A percentile compares a stretch with the other conserved stretches of the same genome.
phyloP scores from a whole-genome alignment of 1,140 invertebrate genomes.

The Zaprionus taronus region DNA sequence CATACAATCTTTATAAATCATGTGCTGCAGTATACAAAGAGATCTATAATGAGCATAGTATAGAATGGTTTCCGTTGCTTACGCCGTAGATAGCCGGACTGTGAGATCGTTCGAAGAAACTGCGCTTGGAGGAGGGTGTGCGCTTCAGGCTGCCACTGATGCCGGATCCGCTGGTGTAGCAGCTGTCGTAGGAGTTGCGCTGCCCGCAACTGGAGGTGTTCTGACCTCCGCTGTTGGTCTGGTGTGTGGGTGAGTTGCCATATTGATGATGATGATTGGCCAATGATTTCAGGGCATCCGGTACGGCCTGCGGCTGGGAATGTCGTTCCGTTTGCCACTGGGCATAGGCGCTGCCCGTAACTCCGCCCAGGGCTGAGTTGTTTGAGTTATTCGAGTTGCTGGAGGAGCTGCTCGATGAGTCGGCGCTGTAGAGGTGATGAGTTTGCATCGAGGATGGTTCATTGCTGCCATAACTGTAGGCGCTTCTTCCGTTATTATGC shows the following conservation, averaged over 20 bases:
- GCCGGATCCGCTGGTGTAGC: constrained; percentile 44
- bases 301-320: constrained; percentile 79
- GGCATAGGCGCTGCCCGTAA: constrained; percentile 71
- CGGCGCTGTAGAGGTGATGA: constrained; percentile 65
- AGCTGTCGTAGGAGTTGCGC: constrained; percentile 67
- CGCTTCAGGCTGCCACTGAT: constrained; percentile 73
- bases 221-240: constrained; percentile 4
- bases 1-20: not conserved
- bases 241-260: constrained; percentile 71
- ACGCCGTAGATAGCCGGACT: constrained; percentile 80
- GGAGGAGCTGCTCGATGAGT: constrained; percentile 77
- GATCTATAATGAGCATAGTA: not conserved
- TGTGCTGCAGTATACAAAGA: constrained; percentile 20
- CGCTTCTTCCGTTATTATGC: constrained; percentile 36
- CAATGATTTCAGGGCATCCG: constrained; percentile 74
- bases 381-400: constrained; percentile 71
- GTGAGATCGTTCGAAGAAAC: constrained; percentile 77
- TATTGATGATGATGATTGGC: constrained; percentile 71
- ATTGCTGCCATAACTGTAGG: constrained; percentile 54
- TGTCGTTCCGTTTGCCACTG: constrained; percentile 71
- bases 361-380: constrained; percentile 52
- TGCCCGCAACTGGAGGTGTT: constrained; percentile 18
- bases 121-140: constrained; percentile 78
- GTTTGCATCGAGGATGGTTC: constrained; percentile 46
- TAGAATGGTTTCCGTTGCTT: constrained; percentile 45